These are phyloP conservation scores for Cydia strobilella DNA, from an alignment of 1,140 invertebrate species.

Conservation along the genomic window DNA sequence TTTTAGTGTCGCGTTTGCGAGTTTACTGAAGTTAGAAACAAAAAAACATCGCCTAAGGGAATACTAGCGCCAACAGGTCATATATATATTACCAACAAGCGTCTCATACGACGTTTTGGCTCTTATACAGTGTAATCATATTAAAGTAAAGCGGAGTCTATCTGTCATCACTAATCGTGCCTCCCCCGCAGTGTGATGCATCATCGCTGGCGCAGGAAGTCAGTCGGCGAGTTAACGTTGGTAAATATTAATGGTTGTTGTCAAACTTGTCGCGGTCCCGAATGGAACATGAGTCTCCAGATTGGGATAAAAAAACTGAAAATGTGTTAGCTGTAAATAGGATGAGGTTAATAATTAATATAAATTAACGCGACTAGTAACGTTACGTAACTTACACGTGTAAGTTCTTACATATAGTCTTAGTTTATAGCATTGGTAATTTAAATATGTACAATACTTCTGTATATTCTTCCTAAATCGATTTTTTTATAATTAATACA, in stretches of 20 bases:
- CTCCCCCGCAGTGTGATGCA: slow-evolving; percentile 42
- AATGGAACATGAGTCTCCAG: slow-evolving; percentile 24
- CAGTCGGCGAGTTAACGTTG: slow-evolving; percentile 18
- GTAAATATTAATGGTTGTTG: slow-evolving; percentile 32
- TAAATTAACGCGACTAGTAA: neutral
- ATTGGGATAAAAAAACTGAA: slow-evolving; percentile 7
- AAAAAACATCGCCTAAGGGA: slow-evolving; percentile 20
- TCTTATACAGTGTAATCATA: slow-evolving; percentile 46
- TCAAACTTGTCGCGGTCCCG: slow-evolving; percentile 8
- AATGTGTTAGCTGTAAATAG: slow-evolving; percentile 22
- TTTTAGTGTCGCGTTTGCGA: neutral
- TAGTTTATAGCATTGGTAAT: no score
- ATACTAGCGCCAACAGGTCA: neutral
- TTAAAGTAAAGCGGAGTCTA: slow-evolving; percentile 56
- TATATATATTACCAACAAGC: neutral
- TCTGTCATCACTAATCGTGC: slow-evolving; percentile 54
- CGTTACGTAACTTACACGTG: no score
- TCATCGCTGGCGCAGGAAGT: slow-evolving; percentile 44
- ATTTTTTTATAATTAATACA: no score
- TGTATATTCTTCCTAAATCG: no score
- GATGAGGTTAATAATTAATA: slow-evolving; percentile 18
- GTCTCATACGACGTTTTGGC: slow-evolving; percentile 35
- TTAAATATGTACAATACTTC: no score
- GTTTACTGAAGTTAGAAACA: slow-evolving; percentile 2
- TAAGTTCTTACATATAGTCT: no score